Conservation (phyloP, 53 echinoderm and acorn worm genomes). For the Hippasteria phrygiana region DNA sequence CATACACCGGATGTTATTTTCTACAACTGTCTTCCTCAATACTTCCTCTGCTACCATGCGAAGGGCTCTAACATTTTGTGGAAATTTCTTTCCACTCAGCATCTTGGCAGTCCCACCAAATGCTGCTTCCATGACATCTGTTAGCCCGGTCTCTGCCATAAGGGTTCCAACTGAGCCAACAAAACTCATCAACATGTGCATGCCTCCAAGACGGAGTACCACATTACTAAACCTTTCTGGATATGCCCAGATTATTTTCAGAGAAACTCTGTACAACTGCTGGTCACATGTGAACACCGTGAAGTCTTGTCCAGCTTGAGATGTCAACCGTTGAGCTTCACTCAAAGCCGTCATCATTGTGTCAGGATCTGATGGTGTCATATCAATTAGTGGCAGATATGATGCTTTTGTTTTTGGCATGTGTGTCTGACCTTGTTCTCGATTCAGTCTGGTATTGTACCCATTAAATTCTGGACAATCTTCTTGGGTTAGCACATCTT, state of each 20-base stretch:
- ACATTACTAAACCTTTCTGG: slow-evolving; percentile 50
- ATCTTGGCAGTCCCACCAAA: slow-evolving; percentile 71
- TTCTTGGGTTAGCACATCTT: slow-evolving; percentile 31
- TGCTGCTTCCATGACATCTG: slow-evolving; percentile 58
- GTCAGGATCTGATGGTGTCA: slow-evolving; percentile 57
- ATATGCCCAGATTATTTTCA: slow-evolving; percentile 48
- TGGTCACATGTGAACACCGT: slow-evolving; percentile 46
- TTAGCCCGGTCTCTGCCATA: slow-evolving; percentile 72
- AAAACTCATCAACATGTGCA: slow-evolving; percentile 82
- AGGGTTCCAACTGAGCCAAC: slow-evolving; percentile 72
- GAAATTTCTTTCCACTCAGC: slow-evolving; percentile 71
- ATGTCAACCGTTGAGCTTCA: slow-evolving; percentile 37
- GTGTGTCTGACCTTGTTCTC: slow-evolving; percentile 24
- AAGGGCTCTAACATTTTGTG: slow-evolving; percentile 69
- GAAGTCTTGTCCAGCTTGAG: slow-evolving; percentile 39
- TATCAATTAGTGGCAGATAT: slow-evolving; percentile 69
- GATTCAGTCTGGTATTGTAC: slow-evolving; percentile 55
- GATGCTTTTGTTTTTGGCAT: slow-evolving; percentile 54
- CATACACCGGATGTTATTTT: slow-evolving; percentile 14
- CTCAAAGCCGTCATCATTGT: slow-evolving; percentile 69
- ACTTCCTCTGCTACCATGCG: slow-evolving; percentile 68
- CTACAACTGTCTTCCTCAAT: slow-evolving; percentile 29
- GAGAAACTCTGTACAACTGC: slow-evolving; percentile 64
- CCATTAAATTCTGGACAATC: slow-evolving; percentile 74
- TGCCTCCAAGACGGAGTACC: slow-evolving; percentile 62